Conservation (phyloP, 2,888 invertebrate species). For the Ommatoiulus sabulosus region DNA sequence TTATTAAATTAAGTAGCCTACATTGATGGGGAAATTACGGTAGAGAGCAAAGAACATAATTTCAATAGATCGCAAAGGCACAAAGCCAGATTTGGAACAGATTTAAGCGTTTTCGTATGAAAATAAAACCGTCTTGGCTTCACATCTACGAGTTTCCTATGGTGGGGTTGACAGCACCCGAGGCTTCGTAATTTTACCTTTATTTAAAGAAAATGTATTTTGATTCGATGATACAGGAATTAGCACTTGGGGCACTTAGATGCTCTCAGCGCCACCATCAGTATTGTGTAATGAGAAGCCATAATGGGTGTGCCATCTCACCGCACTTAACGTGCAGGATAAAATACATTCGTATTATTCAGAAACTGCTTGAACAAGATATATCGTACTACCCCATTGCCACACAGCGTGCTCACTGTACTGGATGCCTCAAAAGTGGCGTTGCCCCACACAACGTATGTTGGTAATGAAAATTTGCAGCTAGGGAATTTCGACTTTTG, state of each 20-base stretch:
- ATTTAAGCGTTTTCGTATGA: not conserved
- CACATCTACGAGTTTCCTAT: not conserved
- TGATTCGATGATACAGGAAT: too few relatives aligned
- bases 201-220: not conserved
- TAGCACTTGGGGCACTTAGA: not conserved
- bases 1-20: conserved; percentile 28
- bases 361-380: not conserved
- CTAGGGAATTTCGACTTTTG: not conserved
- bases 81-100: not conserved
- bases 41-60: not conserved
- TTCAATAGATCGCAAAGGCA: not conserved
- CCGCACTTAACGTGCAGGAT: not conserved
- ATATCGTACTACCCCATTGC: not conserved
- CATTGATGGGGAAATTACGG: not conserved
- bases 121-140: not conserved
- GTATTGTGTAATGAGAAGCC: not conserved
- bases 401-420: not conserved
- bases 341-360: not conserved
- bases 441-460: not conserved
- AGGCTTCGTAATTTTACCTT: not conserved
- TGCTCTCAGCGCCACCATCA: not conserved
- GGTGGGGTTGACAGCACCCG: not conserved
- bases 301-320: not conserved
- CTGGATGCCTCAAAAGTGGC: not conserved
- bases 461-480: not conserved